Evolutionary conservation across 2,888 invertebrate genomes (phyloP).

Genomic region (Microplitis manilae): DNA sequence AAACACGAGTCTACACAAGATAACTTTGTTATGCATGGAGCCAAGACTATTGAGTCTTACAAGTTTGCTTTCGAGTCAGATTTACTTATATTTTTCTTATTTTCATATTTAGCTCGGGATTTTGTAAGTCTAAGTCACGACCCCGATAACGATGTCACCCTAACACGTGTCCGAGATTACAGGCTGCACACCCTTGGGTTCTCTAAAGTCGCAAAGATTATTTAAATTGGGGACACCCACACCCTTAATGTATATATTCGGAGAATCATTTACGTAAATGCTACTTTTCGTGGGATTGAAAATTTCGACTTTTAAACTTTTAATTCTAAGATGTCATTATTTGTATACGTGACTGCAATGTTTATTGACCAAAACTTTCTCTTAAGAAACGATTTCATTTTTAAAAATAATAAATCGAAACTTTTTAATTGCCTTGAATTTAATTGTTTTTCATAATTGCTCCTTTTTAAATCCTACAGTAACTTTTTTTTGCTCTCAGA

Average conservation of each 20-base stretch:
- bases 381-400: no score
- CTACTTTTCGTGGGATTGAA: conserved; percentile 47
- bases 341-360: conserved; percentile 33
- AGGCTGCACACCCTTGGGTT: conserved; percentile 60
- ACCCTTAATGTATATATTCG: neutral
- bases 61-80: no score
- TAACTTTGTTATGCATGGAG: no score
- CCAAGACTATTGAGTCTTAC: no score
- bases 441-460: neutral
- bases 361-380: neutral
- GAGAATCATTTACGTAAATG: conserved; percentile 53
- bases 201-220: conserved; percentile 62
- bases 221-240: conserved; percentile 63
- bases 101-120: neutral
- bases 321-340: conserved; percentile 32
- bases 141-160: conserved; percentile 41
- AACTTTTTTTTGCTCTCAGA: no score
- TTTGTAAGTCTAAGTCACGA: conserved; percentile 5
- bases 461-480: no score
- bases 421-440: neutral
- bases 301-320: conserved; percentile 38
- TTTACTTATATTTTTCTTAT: neutral
- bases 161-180: conserved; percentile 68
- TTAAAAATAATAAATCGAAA: no score
- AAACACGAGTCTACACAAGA: no score